A percentile compares a stretch with the other conserved stretches of the same genome.
phyloP scores from a whole-genome alignment of 1,140 invertebrate species.

The Globodera rostochiensis region DNA sequence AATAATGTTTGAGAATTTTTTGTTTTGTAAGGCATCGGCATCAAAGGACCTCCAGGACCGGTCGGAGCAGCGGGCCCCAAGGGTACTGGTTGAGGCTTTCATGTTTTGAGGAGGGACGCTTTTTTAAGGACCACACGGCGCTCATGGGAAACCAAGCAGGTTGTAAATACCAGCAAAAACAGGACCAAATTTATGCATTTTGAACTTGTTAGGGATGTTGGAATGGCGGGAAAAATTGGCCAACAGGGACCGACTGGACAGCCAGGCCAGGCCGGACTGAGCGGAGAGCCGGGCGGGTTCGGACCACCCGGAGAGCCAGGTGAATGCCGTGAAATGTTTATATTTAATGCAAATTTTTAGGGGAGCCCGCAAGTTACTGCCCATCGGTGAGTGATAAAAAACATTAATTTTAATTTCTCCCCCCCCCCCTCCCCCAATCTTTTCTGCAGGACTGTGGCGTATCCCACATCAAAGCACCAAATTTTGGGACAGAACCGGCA shows the following conservation, averaged over 20 bases:
- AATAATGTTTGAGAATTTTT: background rate
- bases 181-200: background rate
- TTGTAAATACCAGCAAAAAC: background rate
- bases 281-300: slow-evolving; percentile 17
- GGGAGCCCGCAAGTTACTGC: slow-evolving; percentile 28
- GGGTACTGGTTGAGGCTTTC: background rate
- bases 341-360: background rate
- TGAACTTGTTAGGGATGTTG: background rate
- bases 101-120: background rate
- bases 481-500: slow-evolving; percentile 6
- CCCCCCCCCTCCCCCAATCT: background rate
- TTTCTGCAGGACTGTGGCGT: slow-evolving; percentile 20
- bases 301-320: slow-evolving; percentile 30
- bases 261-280: slow-evolving; percentile 33
- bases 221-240: slow-evolving; percentile 15
- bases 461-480: slow-evolving; percentile 27
- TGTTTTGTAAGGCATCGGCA: slow-evolving; percentile 40
- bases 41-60: slow-evolving; percentile 50
- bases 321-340: background rate
- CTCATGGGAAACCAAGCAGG: slow-evolving; percentile 23
- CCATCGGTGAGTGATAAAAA: slow-evolving; percentile 5
- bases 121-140: slow-evolving; percentile 26
- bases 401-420: background rate
- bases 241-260: slow-evolving; percentile 47
- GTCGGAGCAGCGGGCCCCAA: slow-evolving; percentile 36